A percentile compares a stretch with the other conserved stretches of the same genome.
These are phyloP conservation scores for Miichthys miiuy DNA, from an alignment of 2,797 vertebrate genomes.

Conservation along the genomic window DNA sequence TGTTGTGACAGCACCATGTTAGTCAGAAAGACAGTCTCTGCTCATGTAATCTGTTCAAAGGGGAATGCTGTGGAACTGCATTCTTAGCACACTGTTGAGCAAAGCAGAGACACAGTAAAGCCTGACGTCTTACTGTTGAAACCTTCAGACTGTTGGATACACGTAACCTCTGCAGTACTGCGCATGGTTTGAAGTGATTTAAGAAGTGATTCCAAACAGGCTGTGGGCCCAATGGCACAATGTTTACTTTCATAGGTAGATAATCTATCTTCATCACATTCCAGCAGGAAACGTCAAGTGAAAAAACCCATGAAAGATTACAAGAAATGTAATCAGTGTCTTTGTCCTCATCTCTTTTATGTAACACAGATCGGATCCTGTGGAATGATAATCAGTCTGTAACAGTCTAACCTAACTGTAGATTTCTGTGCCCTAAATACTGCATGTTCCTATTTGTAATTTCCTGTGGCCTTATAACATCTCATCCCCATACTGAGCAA, in stretches of 20 bases:
- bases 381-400: too few species aligned
- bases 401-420: not conserved
- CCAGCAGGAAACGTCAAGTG: not conserved
- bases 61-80: conserved; percentile 73
- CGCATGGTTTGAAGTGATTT: not conserved
- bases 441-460: too few species aligned
- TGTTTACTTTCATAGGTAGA: not conserved
- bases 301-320: not conserved
- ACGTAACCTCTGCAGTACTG: not conserved
- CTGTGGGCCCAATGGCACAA: not conserved
- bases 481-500: not conserved
- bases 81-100: conserved; percentile 48
- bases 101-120: not conserved
- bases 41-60: not conserved
- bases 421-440: not conserved
- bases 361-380: too few species aligned
- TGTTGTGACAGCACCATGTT: not conserved
- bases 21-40: conserved; percentile 16
- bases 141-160: not conserved
- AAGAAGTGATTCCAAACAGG: conserved; percentile 4
- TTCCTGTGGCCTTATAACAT: not conserved
- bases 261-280: not conserved
- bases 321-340: not conserved
- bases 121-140: too few species aligned
- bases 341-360: not conserved